Conservation (phyloP, 2,797 vertebrate species). For the Erpetoichthys calabaricus region DNA sequence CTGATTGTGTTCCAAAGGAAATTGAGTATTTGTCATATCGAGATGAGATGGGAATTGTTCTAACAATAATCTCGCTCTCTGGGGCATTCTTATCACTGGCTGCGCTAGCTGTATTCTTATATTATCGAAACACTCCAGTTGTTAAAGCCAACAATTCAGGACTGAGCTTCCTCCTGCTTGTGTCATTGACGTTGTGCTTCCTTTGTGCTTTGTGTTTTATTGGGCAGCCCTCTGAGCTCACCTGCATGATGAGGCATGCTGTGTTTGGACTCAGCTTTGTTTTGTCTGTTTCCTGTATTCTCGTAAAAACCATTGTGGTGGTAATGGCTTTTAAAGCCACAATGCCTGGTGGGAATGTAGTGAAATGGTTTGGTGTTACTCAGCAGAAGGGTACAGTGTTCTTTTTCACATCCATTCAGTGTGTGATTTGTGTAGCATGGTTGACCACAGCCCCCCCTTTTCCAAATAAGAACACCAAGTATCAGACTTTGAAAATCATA, state of each 20-base stretch:
- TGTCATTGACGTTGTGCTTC: conserved; percentile 44
- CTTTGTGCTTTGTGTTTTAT: conserved; percentile 43
- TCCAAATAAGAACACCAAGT: conserved; percentile 29
- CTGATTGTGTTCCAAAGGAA: conserved; percentile 34
- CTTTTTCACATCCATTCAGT: conserved; percentile 40
- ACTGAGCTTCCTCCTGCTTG: conserved; percentile 42
- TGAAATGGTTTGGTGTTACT: conserved; percentile 43
- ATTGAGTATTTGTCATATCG: conserved; percentile 40
- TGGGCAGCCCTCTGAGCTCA: conserved; percentile 42
- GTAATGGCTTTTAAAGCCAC: conserved; percentile 45
- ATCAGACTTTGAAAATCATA: conserved; percentile 34
- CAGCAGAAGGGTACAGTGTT: conserved; percentile 41
- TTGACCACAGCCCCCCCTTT: conserved; percentile 33
- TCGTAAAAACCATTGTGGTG: conserved; percentile 48
- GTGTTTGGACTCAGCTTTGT: conserved; percentile 50
- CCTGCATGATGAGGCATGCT: conserved; percentile 41
- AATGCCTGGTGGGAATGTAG: conserved; percentile 35
- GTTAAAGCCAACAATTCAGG: conserved; percentile 53
- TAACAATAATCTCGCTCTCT: conserved; percentile 29
- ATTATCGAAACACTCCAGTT: conserved; percentile 36
- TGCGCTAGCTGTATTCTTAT: conserved; percentile 30
- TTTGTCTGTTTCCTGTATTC: conserved; percentile 49
- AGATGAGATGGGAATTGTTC: conserved; percentile 38
- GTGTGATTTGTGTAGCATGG: conserved; percentile 42
- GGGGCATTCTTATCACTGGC: conserved; percentile 32